A percentile compares a stretch with the other conserved stretches of the same genome.
Evolutionary conservation across 2,113 vertebrate genomes (phyloP).

Genomic region (Struthidea cinerea): DNA sequence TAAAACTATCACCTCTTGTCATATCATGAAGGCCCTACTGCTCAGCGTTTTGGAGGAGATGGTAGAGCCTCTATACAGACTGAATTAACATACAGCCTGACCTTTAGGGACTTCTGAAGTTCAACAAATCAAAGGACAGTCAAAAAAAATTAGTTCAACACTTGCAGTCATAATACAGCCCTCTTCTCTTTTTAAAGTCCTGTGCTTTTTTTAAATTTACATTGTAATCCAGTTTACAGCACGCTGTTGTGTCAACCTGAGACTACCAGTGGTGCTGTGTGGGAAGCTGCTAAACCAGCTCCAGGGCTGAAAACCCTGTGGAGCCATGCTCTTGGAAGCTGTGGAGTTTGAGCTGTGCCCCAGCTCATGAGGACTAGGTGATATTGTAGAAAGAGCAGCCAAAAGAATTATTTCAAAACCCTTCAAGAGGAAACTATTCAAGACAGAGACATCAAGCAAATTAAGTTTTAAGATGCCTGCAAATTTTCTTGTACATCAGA

Average conservation of each 20-base stretch:
- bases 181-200: not conserved
- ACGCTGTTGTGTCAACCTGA: not conserved
- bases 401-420: not conserved
- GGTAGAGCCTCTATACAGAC: not conserved
- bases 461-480: not conserved
- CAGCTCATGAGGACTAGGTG: rapidly evolving
- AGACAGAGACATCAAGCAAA: not conserved
- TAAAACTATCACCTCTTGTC: not conserved
- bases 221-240: not conserved
- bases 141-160: not conserved
- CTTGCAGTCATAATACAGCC: not conserved
- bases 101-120: not conserved
- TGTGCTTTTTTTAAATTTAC: not conserved
- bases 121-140: not conserved
- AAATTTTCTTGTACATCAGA: not conserved
- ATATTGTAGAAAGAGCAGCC: not conserved
- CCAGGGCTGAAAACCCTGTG: not conserved
- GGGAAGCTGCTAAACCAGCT: not conserved
- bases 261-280: not conserved
- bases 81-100: not conserved
- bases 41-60: not conserved
- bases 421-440: not conserved
- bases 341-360: not conserved
- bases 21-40: not conserved
- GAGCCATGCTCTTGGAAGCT: not conserved